Conservation (phyloP, 2,113 vertebrate genomes). For the Sander lucioperca region DNA sequence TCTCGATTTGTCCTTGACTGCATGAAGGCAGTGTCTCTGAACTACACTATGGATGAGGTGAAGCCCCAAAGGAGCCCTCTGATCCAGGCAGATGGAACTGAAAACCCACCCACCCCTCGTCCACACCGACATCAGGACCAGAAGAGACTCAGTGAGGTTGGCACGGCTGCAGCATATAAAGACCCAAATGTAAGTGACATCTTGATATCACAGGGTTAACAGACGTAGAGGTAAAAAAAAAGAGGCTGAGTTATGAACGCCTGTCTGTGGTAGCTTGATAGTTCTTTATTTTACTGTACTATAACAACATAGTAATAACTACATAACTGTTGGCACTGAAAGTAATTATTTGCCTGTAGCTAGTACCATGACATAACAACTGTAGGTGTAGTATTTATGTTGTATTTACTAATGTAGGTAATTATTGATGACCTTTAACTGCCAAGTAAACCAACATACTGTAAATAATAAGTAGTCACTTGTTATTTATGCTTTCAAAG, state of each 20-base stretch:
- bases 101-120: slow-evolving; percentile 27
- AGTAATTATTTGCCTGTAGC: neutral
- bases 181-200: slow-evolving; percentile 81
- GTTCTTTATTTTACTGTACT: neutral
- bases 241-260: neutral
- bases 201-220: neutral
- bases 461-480: neutral
- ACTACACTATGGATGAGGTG: slow-evolving; percentile 74
- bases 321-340: neutral
- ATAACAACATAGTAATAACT: neutral
- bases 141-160: slow-evolving; percentile 76
- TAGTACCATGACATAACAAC: neutral
- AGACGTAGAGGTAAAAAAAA: neutral
- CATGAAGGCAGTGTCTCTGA: slow-evolving; percentile 86
- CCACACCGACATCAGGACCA: slow-evolving; percentile 37
- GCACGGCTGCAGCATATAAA: slow-evolving; percentile 83
- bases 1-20: slow-evolving; percentile 27
- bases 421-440: slow-evolving; percentile 15
- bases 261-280: neutral
- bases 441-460: neutral
- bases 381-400: neutral
- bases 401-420: neutral
- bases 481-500: neutral
- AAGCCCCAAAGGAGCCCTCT: slow-evolving; percentile 63
- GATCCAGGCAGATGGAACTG: slow-evolving; percentile 36